A percentile compares a stretch with the other conserved stretches of the same genome.
Evolutionary conservation across 2,888 invertebrate species (phyloP).

Genomic region (Drosophila mayaguana): DNA sequence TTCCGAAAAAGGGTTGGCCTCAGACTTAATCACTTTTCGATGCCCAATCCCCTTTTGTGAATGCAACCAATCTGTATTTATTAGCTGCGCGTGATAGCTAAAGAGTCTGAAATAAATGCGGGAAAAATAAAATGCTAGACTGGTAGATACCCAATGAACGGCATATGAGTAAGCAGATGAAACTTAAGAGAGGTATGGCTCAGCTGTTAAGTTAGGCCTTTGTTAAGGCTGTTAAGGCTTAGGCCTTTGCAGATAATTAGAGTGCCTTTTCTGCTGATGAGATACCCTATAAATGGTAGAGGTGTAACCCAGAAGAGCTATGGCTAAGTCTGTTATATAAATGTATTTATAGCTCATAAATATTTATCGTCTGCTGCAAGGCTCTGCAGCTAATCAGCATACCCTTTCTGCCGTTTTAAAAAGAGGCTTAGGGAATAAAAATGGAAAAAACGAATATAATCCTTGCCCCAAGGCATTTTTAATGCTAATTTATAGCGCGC

Average conservation of each 20-base stretch:
- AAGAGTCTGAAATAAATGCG: constrained; percentile 27
- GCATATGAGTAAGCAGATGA: not conserved
- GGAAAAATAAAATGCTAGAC: not conserved
- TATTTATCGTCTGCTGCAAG: too few relatives aligned
- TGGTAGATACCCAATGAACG: not conserved
- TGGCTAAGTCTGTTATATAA: too few relatives aligned
- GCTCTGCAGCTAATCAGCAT: not conserved
- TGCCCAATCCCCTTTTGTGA: constrained; percentile 41
- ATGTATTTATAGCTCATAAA: too few relatives aligned
- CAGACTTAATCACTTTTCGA: constrained; percentile 82
- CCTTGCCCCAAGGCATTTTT: constrained; percentile 69
- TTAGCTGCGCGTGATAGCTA: constrained; percentile 82
- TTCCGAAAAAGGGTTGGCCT: constrained; percentile 50
- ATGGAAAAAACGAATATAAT: constrained; percentile 33
- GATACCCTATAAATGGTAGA: too few relatives aligned
- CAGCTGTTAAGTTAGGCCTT: not conserved
- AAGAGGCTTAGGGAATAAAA: constrained; percentile 10
- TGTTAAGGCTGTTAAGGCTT: too few relatives aligned
- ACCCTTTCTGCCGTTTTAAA: not conserved
- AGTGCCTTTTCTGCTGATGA: too few relatives aligned
- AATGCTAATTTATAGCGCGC: constrained; percentile 76
- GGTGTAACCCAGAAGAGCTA: too few relatives aligned
- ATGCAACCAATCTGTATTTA: constrained; percentile 82
- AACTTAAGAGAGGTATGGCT: not conserved
- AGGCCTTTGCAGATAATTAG: too few relatives aligned